phyloP scores from a whole-genome alignment of 2,797 vertebrate species.

The Cichlasoma orientale region DNA sequence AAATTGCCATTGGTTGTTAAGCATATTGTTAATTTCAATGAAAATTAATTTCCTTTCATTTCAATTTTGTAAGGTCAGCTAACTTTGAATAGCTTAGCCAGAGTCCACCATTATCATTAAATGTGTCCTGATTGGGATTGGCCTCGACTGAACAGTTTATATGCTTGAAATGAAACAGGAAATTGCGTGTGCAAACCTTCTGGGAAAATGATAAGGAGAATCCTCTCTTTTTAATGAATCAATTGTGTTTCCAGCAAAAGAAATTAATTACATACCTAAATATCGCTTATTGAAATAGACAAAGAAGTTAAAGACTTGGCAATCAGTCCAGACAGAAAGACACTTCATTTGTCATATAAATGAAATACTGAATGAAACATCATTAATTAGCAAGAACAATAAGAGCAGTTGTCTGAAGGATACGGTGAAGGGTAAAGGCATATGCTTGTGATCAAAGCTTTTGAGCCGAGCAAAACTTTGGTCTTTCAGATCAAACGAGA shows the following conservation, averaged over 20 bases:
- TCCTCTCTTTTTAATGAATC: constrained; percentile 82
- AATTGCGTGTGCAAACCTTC: constrained; percentile 79
- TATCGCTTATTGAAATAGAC: constrained; percentile 79
- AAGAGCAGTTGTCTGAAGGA: constrained; percentile 67
- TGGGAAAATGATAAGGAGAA: constrained; percentile 80
- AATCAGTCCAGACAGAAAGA: constrained; percentile 73
- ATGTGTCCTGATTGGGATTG: constrained; percentile 78
- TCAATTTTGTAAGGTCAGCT: constrained; percentile 81
- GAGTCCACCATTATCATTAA: constrained; percentile 79
- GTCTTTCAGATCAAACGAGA: constrained; percentile 41
- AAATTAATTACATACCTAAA: constrained; percentile 85
- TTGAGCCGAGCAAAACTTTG: constrained; percentile 42
- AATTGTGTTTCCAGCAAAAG: constrained; percentile 81
- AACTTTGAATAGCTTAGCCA: constrained; percentile 79
- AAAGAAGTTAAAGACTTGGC: constrained; percentile 78
- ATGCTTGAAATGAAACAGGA: constrained; percentile 77
- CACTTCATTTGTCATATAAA: constrained; percentile 75
- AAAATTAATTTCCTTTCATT: constrained; percentile 82
- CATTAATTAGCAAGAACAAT: constrained; percentile 75
- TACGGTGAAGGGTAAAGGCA: constrained; percentile 59
- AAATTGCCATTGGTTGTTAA: constrained; percentile 69
- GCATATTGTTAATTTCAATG: constrained; percentile 80
- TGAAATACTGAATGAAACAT: constrained; percentile 70
- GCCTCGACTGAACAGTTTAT: constrained; percentile 75
- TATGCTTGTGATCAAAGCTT: constrained; percentile 58